These are phyloP conservation scores for Caenorhabditis drosophilae DNA, from an alignment of 2,888 invertebrate species.

Conservation along the genomic window DNA sequence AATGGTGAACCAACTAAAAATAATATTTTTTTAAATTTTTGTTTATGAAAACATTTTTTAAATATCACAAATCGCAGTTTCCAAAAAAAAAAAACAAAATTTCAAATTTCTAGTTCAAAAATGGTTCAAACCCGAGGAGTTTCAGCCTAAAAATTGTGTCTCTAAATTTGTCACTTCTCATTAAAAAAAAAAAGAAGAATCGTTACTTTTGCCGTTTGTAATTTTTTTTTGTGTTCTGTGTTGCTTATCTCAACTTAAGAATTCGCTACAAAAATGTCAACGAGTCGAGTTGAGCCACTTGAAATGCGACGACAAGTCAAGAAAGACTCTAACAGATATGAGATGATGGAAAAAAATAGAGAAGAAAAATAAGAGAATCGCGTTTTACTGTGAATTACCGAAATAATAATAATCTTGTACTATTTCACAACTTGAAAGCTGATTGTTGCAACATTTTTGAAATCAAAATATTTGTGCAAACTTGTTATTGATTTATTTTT, in stretches of 20 bases:
- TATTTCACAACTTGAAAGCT: background rate
- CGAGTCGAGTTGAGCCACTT: background rate
- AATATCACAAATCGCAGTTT: too few species aligned
- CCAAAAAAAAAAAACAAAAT: background rate
- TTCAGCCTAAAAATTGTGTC: too few species aligned
- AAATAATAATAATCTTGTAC: background rate
- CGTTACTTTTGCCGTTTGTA: background rate
- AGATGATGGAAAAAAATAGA: background rate
- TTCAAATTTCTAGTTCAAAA: too few species aligned
- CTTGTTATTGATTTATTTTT: constrained; percentile 9
- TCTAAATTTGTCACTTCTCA: too few species aligned
- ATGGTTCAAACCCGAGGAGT: too few species aligned
- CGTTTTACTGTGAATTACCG: constrained; percentile 1
- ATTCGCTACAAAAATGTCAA: background rate
- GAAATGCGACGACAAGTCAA: background rate
- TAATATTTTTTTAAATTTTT: too few species aligned
- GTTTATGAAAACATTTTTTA: too few species aligned
- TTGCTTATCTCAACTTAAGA: background rate
- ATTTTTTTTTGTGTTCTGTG: background rate
- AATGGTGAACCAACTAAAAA: too few species aligned
- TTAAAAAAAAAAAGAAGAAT: background rate
- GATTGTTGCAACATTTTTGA: too few species aligned
- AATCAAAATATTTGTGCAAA: too few species aligned
- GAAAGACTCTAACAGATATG: background rate
- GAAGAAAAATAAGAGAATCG: too few species aligned